Evolutionary conservation across 2,797 vertebrate species (phyloP), one percentile per base, ranked within the genome.

Genomic region (Pampus argenteus): DNA sequence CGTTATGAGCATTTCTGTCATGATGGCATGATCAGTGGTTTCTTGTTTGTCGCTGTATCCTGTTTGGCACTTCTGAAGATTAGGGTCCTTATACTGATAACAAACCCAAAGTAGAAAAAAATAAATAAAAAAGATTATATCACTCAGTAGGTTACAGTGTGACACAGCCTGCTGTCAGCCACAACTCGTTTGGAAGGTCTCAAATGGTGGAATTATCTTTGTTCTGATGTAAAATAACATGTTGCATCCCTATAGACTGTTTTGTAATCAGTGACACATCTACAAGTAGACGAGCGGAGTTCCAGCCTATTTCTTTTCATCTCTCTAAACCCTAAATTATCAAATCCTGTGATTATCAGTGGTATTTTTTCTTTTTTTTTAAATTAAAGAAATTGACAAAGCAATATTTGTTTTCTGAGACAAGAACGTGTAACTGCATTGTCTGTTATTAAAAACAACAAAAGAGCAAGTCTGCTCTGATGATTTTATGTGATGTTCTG

Each of bases 401-500:
- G 86, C 83, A 79, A 89, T 89, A 81, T 86, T 74, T 81, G 76
- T 87, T 87, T 87, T 86, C 79, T 76, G 82, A 86, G 82, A 79
- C 47, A 31, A 77, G 50, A 76, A 82, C 54, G 63, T 85, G 85
- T 89, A 81, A 86, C 75, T 84, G 83, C 84, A 76, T 90, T 86
- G 83, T 89, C 83, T 89, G 80, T 81, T 78, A 85, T 80, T 71
- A 78, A 90, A 89, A 81, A 86, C 80, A 74, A 83, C 65, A 82
- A 68, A 83, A 76, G 79, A 88, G 82, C 88, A 44, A 59, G 66
- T 68, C 66, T 71, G 84, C 89, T 90, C 89, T 83, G 83, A 82
- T 78, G 40, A 89, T 71, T 91, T 79, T 73, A 78, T 92, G 92
- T 94, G 86, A 89, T 92, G 88, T 92, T 91, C 86, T 90, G 92